Conservation (phyloP, 35 echinoderm and acorn worm genomes). For the Apostichopus japonicus region DNA sequence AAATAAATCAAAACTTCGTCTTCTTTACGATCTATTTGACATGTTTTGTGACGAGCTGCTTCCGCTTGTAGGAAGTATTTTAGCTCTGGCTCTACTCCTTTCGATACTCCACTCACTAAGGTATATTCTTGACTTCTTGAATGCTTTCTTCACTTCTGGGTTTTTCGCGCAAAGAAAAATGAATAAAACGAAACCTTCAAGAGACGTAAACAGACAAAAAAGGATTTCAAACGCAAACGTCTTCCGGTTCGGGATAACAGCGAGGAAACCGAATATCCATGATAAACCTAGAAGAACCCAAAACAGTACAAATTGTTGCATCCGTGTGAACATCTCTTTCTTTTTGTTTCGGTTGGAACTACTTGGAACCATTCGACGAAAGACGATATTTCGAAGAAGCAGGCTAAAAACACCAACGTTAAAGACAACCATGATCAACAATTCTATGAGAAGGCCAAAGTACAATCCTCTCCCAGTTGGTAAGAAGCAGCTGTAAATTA, state of each 20-base stretch:
- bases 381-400: background rate
- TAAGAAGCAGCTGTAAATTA: conserved; percentile 14
- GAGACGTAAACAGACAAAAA: conserved; percentile 19
- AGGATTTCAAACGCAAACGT: conserved; percentile 20
- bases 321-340: conserved; percentile 4
- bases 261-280: conserved; percentile 47
- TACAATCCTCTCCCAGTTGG: conserved; percentile 2
- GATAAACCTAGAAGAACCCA: conserved; percentile 40
- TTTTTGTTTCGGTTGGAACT: background rate
- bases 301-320: conserved; percentile 26
- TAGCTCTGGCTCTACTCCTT: background rate
- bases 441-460: conserved; percentile 27
- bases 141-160: background rate
- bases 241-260: background rate
- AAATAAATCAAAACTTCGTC: too few relatives aligned
- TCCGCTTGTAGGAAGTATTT: background rate
- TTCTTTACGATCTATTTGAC: background rate
- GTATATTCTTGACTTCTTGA: background rate
- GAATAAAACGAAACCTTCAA: conserved; percentile 37
- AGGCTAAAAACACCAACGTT: conserved; percentile 22
- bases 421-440: conserved; percentile 5
- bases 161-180: conserved; percentile 14
- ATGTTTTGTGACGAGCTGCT: background rate
- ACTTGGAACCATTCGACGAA: conserved; percentile 2
- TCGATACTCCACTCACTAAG: background rate